Evolutionary conservation across 2,888 invertebrate species (phyloP), one percentile per base, ranked within the genome.

Genomic region (Epirrhoe tristata): DNA sequence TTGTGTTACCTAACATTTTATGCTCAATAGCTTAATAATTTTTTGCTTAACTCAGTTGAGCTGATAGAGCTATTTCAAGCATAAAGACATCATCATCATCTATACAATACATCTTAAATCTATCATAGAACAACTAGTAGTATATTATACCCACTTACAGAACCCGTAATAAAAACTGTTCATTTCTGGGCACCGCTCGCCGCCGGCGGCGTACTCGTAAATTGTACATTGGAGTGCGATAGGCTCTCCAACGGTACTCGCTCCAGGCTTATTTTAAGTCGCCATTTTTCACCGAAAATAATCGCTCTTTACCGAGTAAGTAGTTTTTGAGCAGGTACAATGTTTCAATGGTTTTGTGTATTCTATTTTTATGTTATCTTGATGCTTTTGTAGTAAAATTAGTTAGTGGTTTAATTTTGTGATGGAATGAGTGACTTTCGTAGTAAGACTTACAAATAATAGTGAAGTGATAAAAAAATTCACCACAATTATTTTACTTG

Each of bases 211-310:
- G 63, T 53, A 62, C 54, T 65, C 65, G 61, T 66, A 67, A 69
- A 66, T 61, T 59, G 67, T 67, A 58, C 66, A 63, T 52, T 63
- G 60, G n/a, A 61, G 67, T 60, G 54, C 64, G 50, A 62, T 66
- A 56, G 46, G 58, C 61, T 60, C 55, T 54, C 43, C 31, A 63
- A 36, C 63, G 16, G 34, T 46, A 54, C 48, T 54, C 39, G 31
- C 16, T 31, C 12, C 39, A 36, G 54, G 24, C 58, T 53, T 58
- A 63, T 53, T 58, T 53, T 16, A 58, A 43, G 46, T 12, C 24
- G 39, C 17, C 50, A 51, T 51, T 46, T 64, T 63, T 14, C 34
- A 46, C 31, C 48, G 36, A 14, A 24, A 34, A 55, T 48, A 17
- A 50, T 39, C 48, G 24, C 12, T 55, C 48, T 48, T 14, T 48